These are phyloP conservation scores for Danaus plexippus DNA, from an alignment of 1,140 invertebrate species.

Conservation along the genomic window DNA sequence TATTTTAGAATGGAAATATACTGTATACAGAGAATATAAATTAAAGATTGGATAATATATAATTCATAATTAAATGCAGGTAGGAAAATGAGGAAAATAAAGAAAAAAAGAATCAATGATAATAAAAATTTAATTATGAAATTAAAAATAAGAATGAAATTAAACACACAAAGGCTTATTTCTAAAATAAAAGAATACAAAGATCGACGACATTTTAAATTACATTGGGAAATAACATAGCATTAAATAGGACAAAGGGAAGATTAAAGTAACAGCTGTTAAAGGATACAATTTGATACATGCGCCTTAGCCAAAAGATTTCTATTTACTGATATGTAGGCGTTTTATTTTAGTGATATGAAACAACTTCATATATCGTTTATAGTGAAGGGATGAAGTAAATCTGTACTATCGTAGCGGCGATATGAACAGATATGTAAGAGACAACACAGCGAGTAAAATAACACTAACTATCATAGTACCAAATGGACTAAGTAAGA, in stretches of 20 bases:
- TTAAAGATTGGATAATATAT: slow-evolving; percentile 5
- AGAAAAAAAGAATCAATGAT: slow-evolving; percentile 65
- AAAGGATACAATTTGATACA: slow-evolving; percentile 17
- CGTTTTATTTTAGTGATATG: slow-evolving; percentile 41
- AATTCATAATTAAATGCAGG: slow-evolving; percentile 21
- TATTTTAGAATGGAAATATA: slow-evolving; percentile 23
- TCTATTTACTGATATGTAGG: slow-evolving; percentile 59
- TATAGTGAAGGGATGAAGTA: slow-evolving; percentile 1
- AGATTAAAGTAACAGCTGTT: slow-evolving; percentile 14
- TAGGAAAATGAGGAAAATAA: slow-evolving; percentile 43
- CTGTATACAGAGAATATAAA: slow-evolving; percentile 1
- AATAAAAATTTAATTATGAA: slow-evolving; percentile 71
- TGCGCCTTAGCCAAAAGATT: slow-evolving; percentile 44
- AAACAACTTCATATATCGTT: slow-evolving; percentile 19
- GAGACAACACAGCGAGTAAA: slow-evolving; percentile 27
- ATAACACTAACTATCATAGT: slow-evolving; percentile 24
- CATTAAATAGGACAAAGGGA: slow-evolving; percentile 23
- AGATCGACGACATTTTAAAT: slow-evolving; percentile 44
- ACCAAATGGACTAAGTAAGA: slow-evolving; percentile 35
- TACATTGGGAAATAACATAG: slow-evolving; percentile 34
- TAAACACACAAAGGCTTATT: slow-evolving; percentile 68
- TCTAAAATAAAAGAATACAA: slow-evolving; percentile 58
- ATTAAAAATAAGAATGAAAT: slow-evolving; percentile 70
- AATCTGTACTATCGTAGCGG: slow-evolving; percentile 7
- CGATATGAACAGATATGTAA: slow-evolving; percentile 57